These are phyloP conservation scores for Acrocephalus kingi DNA, from an alignment of 2,113 vertebrate species.

Conservation along the genomic window DNA sequence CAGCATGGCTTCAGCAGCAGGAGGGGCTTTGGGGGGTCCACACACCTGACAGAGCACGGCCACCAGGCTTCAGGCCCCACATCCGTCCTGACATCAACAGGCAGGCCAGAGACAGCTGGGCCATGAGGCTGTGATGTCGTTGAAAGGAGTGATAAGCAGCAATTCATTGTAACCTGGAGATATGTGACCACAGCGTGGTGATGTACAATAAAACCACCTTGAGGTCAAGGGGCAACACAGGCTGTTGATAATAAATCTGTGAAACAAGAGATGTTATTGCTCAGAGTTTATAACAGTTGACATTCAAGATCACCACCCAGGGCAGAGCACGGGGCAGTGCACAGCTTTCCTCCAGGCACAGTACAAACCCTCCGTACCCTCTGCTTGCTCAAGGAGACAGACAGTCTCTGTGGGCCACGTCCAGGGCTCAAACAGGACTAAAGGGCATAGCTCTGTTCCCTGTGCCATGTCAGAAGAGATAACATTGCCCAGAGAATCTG, in stretches of 20 bases:
- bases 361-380: neutral
- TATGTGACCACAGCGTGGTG: conserved; percentile 38
- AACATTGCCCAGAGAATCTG: neutral
- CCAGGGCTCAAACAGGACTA: neutral
- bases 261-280: conserved; percentile 37
- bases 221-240: conserved; percentile 48
- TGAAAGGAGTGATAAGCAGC: conserved; percentile 19
- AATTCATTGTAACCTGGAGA: conserved; percentile 12
- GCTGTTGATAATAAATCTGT: conserved; percentile 52
- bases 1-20: neutral
- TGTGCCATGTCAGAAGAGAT: neutral
- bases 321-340: neutral
- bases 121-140: neutral
- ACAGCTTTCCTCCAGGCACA: neutral
- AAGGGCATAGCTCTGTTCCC: neutral
- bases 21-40: neutral
- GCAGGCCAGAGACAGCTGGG: neutral
- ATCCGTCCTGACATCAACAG: neutral
- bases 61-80: neutral
- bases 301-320: conserved; percentile 48
- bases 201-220: conserved; percentile 49
- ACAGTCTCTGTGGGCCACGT: neutral
- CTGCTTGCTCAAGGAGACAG: neutral
- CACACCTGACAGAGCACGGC: fast-evolving
- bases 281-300: conserved; percentile 28